Evolutionary conservation across 2,888 invertebrate genomes (phyloP).

Genomic region (Imbricaverruca yamaguchii): DNA sequence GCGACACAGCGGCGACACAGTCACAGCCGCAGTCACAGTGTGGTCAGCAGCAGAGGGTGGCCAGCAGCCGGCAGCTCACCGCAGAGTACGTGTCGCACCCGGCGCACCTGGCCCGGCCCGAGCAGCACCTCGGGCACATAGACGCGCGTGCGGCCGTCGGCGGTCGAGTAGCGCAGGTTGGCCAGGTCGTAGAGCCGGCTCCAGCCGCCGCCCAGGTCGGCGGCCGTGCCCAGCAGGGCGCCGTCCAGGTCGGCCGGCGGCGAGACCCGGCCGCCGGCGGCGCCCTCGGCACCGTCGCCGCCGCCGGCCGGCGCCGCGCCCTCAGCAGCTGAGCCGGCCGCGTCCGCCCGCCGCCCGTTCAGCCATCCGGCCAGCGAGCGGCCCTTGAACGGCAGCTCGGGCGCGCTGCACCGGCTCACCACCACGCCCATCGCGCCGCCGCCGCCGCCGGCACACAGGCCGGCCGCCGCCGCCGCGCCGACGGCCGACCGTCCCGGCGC

Average conservation of each 20-base stretch:
- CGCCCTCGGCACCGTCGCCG: neutral
- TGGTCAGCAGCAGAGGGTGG: no score
- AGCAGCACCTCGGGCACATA: neutral
- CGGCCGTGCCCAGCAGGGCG: neutral
- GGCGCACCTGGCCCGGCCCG: neutral
- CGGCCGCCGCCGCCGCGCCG: neutral
- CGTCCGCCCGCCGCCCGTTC: neutral
- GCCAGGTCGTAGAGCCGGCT: neutral
- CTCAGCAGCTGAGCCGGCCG: neutral
- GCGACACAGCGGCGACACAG: no score
- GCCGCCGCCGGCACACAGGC: neutral
- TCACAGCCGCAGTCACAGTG: no score
- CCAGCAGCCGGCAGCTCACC: neutral
- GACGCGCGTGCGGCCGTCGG: neutral
- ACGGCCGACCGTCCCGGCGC: no score
- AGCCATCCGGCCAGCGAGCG: slow-evolving; percentile 1
- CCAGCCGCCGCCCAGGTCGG: neutral
- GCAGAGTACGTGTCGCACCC: slow-evolving; percentile 12
- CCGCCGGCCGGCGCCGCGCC: no score
- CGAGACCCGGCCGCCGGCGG: neutral
- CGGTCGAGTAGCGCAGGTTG: neutral
- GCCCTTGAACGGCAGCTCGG: slow-evolving; percentile 5
- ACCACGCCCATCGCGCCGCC: neutral
- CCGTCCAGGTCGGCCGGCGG: neutral
- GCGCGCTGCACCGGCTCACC: slow-evolving; percentile 1